Conservation (phyloP, 2,888 invertebrate genomes). For the Sesia apiformis region DNA sequence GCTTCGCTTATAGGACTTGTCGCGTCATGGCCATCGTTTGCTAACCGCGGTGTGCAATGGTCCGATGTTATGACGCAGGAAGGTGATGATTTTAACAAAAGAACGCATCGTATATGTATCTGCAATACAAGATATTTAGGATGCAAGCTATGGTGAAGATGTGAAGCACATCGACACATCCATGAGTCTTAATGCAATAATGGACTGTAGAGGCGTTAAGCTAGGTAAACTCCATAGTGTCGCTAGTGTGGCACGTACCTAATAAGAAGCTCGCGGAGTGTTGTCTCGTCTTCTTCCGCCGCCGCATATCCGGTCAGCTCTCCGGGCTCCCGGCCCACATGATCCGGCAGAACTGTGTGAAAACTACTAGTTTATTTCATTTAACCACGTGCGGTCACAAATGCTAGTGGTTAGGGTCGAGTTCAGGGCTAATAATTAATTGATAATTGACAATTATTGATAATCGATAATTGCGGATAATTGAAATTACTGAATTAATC, state of each 20-base stretch:
- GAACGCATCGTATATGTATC: constrained; percentile 49
- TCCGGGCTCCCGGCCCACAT: constrained; percentile 74
- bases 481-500: too few species aligned
- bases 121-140: constrained; percentile 66
- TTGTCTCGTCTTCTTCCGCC: constrained; percentile 93
- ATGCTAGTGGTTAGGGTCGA: background rate
- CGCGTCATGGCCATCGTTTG: constrained; percentile 49
- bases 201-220: constrained; percentile 63
- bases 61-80: constrained; percentile 42
- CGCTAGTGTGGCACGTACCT: constrained; percentile 78
- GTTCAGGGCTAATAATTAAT: background rate
- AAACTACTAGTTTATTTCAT: constrained; percentile 45
- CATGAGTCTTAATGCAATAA: constrained; percentile 19
- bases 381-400: background rate
- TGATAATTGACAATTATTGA: background rate
- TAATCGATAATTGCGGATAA: background rate
- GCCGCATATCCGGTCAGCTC: constrained; percentile 85
- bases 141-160: constrained; percentile 58
- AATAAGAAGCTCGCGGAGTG: constrained; percentile 95
- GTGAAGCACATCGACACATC: constrained; percentile 19
- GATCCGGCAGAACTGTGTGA: constrained; percentile 70
- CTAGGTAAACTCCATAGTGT: constrained; percentile 22
- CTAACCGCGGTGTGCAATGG: constrained; percentile 45
- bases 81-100: constrained; percentile 3
- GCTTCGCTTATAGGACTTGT: constrained; percentile 1